Percentiles rank a stretch among this genome's conserved stretches.
phyloP scores from a whole-genome alignment of 2,113 vertebrate species.

The Diadophis punctatus region DNA sequence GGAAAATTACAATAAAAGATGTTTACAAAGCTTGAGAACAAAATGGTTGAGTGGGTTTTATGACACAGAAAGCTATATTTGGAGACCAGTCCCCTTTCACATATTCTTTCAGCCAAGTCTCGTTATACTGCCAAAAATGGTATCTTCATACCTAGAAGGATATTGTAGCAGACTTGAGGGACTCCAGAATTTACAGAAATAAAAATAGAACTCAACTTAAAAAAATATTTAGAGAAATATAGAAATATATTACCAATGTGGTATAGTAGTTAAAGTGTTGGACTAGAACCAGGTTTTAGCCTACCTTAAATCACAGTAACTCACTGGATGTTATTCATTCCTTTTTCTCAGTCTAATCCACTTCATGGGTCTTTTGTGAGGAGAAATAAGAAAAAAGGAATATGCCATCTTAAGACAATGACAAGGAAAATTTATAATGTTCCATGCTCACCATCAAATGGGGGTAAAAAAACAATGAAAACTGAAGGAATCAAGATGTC shows the following conservation, averaged over 20 bases:
- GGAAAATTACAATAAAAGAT: neutral
- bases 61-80: neutral
- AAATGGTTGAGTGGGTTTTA: constrained; percentile 1
- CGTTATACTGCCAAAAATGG: neutral
- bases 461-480: neutral
- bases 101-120: neutral
- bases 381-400: neutral
- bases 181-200: neutral
- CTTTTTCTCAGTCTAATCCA: neutral
- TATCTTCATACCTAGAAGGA: neutral
- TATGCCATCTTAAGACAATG: neutral
- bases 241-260: neutral
- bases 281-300: neutral
- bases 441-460: neutral
- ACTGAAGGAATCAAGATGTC: neutral
- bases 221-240: neutral
- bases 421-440: neutral
- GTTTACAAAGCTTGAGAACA: neutral
- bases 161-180: neutral
- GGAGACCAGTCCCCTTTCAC: neutral
- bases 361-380: neutral
- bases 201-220: neutral
- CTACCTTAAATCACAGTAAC: neutral
- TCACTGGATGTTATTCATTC: neutral
- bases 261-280: neutral